Evolutionary conservation across 2,888 invertebrate species (phyloP), one percentile per base, ranked within the genome.

Genomic region (Allophyes oxyacanthae): DNA sequence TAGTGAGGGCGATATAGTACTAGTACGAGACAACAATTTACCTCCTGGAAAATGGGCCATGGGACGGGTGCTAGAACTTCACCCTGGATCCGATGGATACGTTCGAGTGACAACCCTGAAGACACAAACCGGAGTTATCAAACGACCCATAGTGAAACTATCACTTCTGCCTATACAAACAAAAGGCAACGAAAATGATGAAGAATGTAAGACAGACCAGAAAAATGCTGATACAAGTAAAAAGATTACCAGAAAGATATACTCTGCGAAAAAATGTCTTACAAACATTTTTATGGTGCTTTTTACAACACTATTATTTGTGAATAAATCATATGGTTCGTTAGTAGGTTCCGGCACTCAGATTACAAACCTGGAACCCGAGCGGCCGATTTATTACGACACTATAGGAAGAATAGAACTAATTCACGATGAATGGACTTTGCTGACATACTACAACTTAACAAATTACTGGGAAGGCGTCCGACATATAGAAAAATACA

Each of bases 341-440:
- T 26, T n/a, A 14, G 9, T 9, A 13, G 7, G 4, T 15, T 5
- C 20, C n/a, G 11, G 33, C n/a, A 8, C 45, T 36, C 36, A 36
- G 3, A 32, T 45, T 28, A 52, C 37, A 34, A 44, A 9, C 10
- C 13, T 44, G 10, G n/a, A 46, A 46, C 14, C 2, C 2, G 36
- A 40, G 40, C 49, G 40, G 20, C 49, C 49, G 0, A 1, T 49
- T 1, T 49, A 49, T 15, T 49, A 40, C 33, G 49, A 49, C 33
- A 13, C 40, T 0, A 5, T 49, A 13, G 49, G 49, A 1, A 33
- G 25, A 25, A 40, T 69, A 28, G 54, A 57, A 36, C 13, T 57
- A 11, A 57, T 61, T 40, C 65, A 65, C 13, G 48, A 65, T 26
- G 55, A 69, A 33, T 69, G n/a, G n/a, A n/a, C n/a, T n/a, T n/a